phyloP scores from a whole-genome alignment of 2,797 vertebrate species.

The Mareca penelope region DNA sequence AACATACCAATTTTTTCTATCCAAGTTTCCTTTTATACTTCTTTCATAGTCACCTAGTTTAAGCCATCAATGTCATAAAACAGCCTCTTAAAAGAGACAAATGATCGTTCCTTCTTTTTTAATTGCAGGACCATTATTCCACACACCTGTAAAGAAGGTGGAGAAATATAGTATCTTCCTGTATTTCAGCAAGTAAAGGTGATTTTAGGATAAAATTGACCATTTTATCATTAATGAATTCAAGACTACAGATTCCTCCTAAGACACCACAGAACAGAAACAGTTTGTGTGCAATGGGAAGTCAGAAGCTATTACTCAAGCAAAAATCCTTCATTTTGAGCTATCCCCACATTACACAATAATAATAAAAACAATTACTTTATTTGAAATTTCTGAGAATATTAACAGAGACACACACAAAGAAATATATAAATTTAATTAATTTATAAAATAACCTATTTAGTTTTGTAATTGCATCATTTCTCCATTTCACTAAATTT shows the following conservation, averaged over 20 bases:
- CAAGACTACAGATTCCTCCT: not conserved
- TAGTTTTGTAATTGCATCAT: not conserved
- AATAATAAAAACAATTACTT: not conserved
- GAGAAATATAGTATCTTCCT: not conserved
- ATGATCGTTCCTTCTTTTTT: not conserved
- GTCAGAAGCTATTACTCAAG: not conserved
- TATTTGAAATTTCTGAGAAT: not conserved
- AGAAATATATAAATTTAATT: not conserved
- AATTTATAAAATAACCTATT: not conserved
- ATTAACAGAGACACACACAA: not conserved
- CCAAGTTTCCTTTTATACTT: not conserved
- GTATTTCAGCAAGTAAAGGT: not conserved
- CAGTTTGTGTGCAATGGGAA: fast-evolving
- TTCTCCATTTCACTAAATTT: not conserved
- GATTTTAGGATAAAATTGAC: not conserved
- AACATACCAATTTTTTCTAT: not conserved
- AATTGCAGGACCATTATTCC: not conserved
- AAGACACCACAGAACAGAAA: not conserved
- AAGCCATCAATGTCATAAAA: not conserved
- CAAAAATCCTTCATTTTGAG: not conserved
- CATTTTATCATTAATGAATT: not conserved
- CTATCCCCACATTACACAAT: not conserved
- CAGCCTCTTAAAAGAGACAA: not conserved
- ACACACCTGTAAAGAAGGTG: not conserved
- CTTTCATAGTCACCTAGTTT: not conserved